Evolutionary conservation across 2,888 invertebrate genomes (phyloP), one percentile per base, ranked within the genome.

Genomic region (Scaeva pyrastri): DNA sequence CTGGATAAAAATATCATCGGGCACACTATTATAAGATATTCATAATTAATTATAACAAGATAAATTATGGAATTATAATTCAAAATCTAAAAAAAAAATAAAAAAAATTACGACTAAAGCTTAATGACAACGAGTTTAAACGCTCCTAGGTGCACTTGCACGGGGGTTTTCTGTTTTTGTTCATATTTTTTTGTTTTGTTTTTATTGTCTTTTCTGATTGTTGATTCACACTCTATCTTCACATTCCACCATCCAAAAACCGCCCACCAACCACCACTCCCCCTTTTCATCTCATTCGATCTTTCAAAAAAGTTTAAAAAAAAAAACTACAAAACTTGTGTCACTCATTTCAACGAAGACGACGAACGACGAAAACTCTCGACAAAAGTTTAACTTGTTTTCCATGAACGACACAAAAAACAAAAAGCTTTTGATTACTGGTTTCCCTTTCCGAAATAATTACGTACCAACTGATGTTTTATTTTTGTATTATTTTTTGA

Each of bases 311-410:
- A 43, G 43, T 68, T 68, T 68, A 21, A 39, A 68, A 50, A 50
- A 66, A 43, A 62, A 14, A 23, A 10, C 19, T 14, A 52, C 62
- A n/a, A 26, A 68, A 68, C 52, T 68, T 68, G 60, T 58, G 45
- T 5, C 58, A 58, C 36, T 5, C 36, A 48, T 50, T 68, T n/a
- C n/a, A n/a, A n/a, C n/a, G n/a, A n/a, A n/a, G n/a, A n/a, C n/a
- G n/a, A n/a, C n/a, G 14, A 10, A 43, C 43, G 14, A 43, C 43
- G 14, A 26, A 52, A 52, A 31, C 43, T 31, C 43, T 31, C 19
- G 2, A 45, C 50, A 52, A 60, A 56, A 31, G 45, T 60, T 72
- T 41, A 77, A 82, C 82, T 82, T 82, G 76, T 82, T 82, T 77
- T 68, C 72, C 72, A 68, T 76, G 76, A 66, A 71, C 39, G 48